Percentiles rank a stretch among this genome's conserved stretches.
Evolutionary conservation across 1,140 invertebrate species (phyloP).

Genomic region (Drosophila athabasca): DNA sequence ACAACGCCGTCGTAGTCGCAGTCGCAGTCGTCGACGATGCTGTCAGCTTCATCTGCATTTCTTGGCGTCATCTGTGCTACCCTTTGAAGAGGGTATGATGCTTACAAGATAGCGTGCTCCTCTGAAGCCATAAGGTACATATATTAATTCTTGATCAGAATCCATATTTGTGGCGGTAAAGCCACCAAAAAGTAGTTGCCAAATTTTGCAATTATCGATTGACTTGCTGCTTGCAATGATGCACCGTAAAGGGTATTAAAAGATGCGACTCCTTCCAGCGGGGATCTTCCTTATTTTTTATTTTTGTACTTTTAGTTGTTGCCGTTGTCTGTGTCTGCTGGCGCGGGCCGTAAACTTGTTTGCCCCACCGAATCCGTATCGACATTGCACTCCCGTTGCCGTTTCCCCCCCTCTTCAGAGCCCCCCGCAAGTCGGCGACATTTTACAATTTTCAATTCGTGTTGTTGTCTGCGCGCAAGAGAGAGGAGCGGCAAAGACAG

Average conservation of each 20-base stretch:
- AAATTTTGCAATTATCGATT: too few species aligned
- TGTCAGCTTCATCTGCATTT: constrained; percentile 79
- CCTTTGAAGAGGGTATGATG: too few species aligned
- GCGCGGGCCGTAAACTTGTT: constrained; percentile 71
- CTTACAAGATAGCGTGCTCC: too few species aligned
- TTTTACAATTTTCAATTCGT: constrained; percentile 79
- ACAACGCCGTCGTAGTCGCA: constrained; percentile 13
- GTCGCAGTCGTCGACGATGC: constrained; percentile 32
- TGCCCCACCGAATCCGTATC: constrained; percentile 56
- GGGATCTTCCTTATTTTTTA: neutral
- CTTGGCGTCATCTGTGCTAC: constrained; percentile 60
- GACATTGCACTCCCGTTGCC: constrained; percentile 59
- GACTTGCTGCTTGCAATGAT: too few species aligned
- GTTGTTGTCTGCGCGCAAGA: constrained; percentile 53
- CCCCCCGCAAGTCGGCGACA: constrained; percentile 61
- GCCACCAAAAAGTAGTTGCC: too few species aligned
- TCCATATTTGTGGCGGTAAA: too few species aligned
- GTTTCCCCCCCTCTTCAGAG: constrained; percentile 9
- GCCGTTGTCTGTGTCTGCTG: constrained; percentile 55
- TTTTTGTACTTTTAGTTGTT: constrained; percentile 18
- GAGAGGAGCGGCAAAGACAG: constrained; percentile 40
- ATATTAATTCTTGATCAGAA: neutral
- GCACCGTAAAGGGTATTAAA: too few species aligned
- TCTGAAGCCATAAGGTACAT: neutral
- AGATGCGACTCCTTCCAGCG: neutral